Evolutionary conservation across 1,140 invertebrate species (phyloP), one percentile per base, ranked within the genome.

Genomic region (Drosophila pallidifrons): DNA sequence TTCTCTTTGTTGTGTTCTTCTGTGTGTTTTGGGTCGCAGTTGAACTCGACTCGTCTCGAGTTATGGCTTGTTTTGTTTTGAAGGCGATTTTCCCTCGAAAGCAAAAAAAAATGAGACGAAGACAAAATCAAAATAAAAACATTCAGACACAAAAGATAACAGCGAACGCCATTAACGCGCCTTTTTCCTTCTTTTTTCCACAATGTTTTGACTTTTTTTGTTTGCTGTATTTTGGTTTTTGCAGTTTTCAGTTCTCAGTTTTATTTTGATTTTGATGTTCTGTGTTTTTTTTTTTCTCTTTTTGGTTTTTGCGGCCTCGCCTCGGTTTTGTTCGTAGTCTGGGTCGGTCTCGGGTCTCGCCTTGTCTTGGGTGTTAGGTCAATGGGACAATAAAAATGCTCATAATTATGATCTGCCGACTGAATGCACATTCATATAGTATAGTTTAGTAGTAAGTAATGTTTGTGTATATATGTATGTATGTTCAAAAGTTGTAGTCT

Each of bases 331-430:
- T 20, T 28, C 1, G 2, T 16, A 16, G 46, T 25, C 8, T 69
- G n/a, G 30, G 30, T 58, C 8, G 52, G 38, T 49, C 55, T 68
- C 7, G 16, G 32, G 52, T 58, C 46, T 59, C 8, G 43, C 47
- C 51, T 54, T 77, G 61, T 72, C 63, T 82, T 90, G 76, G 79
- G 69, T 82, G 86, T 90, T 90, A 54, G 86, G 86, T 85, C 86
- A 90, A 90, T 90, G 86, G 79, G 86, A 90, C 81, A 90, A 79
- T 90, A 85, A 85, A 89, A 89, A 70, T 61, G 58, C 55, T 67
- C 47, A 75, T 64, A 77, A 68, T 77, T 68, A 71, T 55, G 47
- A 15, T 6, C 15, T 57, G 47, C 35, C 57, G 51, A 59, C 38
- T 55, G 49, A 41, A 49, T 71, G 68, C 63, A 51, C 54, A 66